phyloP scores from a whole-genome alignment of 2,113 vertebrate genomes.

The Mionectes macconnelli region DNA sequence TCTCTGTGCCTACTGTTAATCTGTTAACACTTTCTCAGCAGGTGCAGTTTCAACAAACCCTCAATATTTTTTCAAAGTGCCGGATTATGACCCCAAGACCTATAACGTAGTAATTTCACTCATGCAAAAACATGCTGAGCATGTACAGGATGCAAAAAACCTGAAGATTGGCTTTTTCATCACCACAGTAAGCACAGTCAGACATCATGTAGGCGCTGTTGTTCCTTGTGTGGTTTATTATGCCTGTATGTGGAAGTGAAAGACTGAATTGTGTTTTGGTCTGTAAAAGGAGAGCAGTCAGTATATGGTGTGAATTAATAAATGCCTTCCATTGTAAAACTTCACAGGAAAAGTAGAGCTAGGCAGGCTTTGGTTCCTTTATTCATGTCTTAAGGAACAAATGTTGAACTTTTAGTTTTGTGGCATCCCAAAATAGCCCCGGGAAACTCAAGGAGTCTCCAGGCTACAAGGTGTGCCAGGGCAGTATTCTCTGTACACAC shows the following conservation, averaged over 20 bases:
- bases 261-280: neutral
- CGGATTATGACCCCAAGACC: neutral
- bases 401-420: neutral
- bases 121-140: slow-evolving; percentile 14
- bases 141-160: neutral
- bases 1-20: neutral
- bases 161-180: slow-evolving; percentile 53
- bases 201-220: neutral
- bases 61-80: slow-evolving; percentile 62
- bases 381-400: neutral
- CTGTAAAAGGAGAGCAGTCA: neutral
- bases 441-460: neutral
- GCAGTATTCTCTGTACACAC: neutral
- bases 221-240: neutral
- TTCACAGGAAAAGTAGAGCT: neutral
- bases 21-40: slow-evolving; percentile 3
- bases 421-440: neutral
- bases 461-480: neutral
- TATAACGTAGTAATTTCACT: slow-evolving; percentile 66
- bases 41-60: slow-evolving; percentile 1
- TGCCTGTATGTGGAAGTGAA: neutral
- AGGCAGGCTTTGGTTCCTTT: neutral
- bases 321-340: neutral
- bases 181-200: slow-evolving; percentile 50
- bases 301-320: neutral